Conservation (phyloP, 2,797 vertebrate genomes). For the Poeciliopsis presidionis region DNA sequence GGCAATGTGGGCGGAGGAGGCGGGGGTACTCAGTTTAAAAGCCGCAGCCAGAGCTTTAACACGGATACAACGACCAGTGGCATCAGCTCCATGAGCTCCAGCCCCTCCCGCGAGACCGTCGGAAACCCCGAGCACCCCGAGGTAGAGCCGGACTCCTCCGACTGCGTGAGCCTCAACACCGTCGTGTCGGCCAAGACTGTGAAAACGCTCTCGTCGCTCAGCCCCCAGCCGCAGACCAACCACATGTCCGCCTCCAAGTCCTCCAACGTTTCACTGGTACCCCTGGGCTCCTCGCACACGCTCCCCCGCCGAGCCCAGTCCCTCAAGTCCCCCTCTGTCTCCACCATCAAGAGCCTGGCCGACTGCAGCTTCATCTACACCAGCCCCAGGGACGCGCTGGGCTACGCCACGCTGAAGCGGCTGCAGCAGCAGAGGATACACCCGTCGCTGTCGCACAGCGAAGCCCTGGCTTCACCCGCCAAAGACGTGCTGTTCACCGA, state of each 20-base stretch:
- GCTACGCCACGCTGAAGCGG: slow-evolving; percentile 94
- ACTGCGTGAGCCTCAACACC: slow-evolving; percentile 97
- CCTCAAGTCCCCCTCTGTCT: slow-evolving; percentile 93
- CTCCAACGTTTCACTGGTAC: slow-evolving; percentile 90
- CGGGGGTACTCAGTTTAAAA: slow-evolving; percentile 91
- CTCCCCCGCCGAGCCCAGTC: slow-evolving; percentile 96
- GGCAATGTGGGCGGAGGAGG: slow-evolving; percentile 80
- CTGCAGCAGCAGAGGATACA: slow-evolving; percentile 98
- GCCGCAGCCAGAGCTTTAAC: slow-evolving; percentile 98
- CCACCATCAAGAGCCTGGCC: slow-evolving; percentile 93
- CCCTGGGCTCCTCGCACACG: slow-evolving; percentile 94
- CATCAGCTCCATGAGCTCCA: slow-evolving; percentile 99
- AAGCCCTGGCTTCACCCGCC: slow-evolving; percentile 94
- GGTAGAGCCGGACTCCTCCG: slow-evolving; percentile 88
- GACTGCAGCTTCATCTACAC: slow-evolving; percentile 97
- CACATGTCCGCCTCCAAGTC: slow-evolving; percentile 92
- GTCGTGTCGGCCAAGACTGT: slow-evolving; percentile 95
- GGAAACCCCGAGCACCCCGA: slow-evolving; percentile 85
- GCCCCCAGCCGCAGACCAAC: slow-evolving; percentile 86
- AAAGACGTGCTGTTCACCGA: slow-evolving; percentile 98
- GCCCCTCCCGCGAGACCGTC: slow-evolving; percentile 94
- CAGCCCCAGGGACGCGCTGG: slow-evolving; percentile 94
- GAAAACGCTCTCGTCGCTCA: slow-evolving; percentile 88
- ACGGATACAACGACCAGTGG: slow-evolving; percentile 99
- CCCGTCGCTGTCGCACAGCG: slow-evolving; percentile 94